Conservation (phyloP, 2,888 invertebrate species). For the Aproaerema taeniolella region DNA sequence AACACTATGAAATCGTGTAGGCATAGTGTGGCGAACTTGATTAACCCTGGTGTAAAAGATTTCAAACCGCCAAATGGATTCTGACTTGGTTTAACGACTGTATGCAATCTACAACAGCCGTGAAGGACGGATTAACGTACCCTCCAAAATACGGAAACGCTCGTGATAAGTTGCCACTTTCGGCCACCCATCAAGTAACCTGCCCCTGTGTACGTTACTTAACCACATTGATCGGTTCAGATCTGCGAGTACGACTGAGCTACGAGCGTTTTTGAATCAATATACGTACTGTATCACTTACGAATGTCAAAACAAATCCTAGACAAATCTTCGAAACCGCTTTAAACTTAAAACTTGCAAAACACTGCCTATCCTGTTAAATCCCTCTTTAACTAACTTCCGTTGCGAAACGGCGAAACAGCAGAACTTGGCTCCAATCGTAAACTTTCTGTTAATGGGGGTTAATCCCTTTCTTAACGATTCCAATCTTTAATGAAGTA, state of each 20-base stretch:
- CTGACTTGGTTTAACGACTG: too few species aligned
- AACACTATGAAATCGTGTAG: too few species aligned
- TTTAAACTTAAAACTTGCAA: background rate
- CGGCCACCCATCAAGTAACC: too few species aligned
- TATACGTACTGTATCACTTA: background rate
- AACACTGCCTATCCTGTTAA: background rate
- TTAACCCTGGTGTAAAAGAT: too few species aligned
- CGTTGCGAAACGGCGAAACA: conserved; percentile 13
- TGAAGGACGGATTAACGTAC: too few species aligned
- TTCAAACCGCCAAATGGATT: too few species aligned
- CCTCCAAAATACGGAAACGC: too few species aligned
- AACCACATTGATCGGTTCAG: background rate
- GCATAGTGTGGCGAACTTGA: too few species aligned
- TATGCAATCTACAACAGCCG: too few species aligned
- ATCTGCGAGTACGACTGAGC: background rate
- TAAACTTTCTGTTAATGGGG: conserved; percentile 14
- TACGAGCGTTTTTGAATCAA: background rate
- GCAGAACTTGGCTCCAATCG: conserved; percentile 13
- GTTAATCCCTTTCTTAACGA: conserved; percentile 9
- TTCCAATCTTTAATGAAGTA: too few species aligned
- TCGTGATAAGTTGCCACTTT: too few species aligned
- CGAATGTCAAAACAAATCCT: too few species aligned
- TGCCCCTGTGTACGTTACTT: background rate
- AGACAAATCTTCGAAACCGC: background rate
- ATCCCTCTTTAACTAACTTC: conserved; percentile 6